These are phyloP conservation scores for Palythoa grandis DNA, from an alignment of 92 coral and sea anemone species.

Conservation along the genomic window DNA sequence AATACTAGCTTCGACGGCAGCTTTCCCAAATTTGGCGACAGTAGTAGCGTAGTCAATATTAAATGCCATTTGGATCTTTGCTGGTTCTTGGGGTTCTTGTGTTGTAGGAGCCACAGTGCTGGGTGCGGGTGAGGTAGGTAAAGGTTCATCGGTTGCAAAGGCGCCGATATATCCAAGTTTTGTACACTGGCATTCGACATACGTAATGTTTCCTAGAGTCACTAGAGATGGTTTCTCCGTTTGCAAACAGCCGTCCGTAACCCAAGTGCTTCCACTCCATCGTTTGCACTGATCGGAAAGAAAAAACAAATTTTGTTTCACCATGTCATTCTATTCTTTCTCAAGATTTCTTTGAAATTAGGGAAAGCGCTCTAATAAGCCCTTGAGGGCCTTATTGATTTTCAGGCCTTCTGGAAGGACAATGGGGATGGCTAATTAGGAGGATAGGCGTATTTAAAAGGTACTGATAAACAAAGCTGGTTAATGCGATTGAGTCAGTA, in stretches of 20 bases:
- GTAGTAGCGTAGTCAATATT: slow-evolving; percentile 19
- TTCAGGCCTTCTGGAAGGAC: too few relatives aligned
- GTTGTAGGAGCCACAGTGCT: slow-evolving; percentile 23
- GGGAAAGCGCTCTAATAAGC: not conserved
- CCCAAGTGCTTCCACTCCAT: slow-evolving; percentile 53
- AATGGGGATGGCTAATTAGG: too few relatives aligned
- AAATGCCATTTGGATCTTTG: slow-evolving; percentile 21
- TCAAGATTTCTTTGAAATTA: not conserved
- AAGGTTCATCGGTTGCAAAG: slow-evolving; percentile 50
- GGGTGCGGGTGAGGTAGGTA: slow-evolving; percentile 29
- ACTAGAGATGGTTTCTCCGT: slow-evolving; percentile 30
- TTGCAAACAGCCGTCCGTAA: slow-evolving; percentile 57
- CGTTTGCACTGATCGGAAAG: slow-evolving; percentile 54
- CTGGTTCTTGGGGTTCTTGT: slow-evolving; percentile 5
- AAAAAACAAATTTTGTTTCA: not conserved
- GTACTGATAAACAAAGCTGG: too few relatives aligned
- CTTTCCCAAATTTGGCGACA: slow-evolving; percentile 33
- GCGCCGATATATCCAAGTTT: slow-evolving; percentile 57
- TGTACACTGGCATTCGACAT: slow-evolving; percentile 69
- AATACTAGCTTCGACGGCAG: slow-evolving; percentile 29
- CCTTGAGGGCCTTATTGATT: not conserved
- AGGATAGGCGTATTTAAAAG: too few relatives aligned
- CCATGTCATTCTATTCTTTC: too few relatives aligned
- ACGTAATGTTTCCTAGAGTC: slow-evolving; percentile 45
- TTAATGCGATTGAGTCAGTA: too few relatives aligned